Conservation (phyloP, 2,888 invertebrate species). For the Resseliella maxima region DNA sequence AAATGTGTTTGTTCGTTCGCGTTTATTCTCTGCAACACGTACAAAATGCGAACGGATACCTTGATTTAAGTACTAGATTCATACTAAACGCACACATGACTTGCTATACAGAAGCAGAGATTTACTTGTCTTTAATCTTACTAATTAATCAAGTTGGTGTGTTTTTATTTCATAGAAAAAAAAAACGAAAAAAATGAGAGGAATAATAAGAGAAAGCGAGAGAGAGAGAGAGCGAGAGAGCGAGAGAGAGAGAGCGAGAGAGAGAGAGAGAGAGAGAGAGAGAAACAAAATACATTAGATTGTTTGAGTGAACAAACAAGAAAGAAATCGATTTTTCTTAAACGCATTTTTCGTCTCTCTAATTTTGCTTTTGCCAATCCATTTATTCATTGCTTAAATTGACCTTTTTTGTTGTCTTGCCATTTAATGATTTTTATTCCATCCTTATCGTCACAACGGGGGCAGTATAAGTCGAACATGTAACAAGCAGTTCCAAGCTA, state of each 20-base stretch:
- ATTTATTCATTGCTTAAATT: constrained; percentile 23
- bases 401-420: constrained; percentile 12
- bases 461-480: too few species aligned
- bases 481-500: too few species aligned
- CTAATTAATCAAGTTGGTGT: neutral
- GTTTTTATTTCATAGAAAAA: neutral
- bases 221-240: neutral
- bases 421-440: constrained; percentile 1
- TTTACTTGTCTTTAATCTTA: constrained; percentile 28
- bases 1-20: neutral
- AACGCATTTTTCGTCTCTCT: neutral
- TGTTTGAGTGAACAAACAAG: neutral
- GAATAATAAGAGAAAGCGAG: neutral
- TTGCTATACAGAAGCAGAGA: neutral
- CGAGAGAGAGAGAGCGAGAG: neutral
- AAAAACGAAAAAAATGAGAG: neutral
- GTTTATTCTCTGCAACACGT: too few species aligned
- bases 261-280: neutral
- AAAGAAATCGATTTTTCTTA: neutral
- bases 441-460: neutral
- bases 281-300: neutral
- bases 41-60: neutral
- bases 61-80: neutral
- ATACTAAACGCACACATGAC: neutral
- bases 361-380: neutral